Conservation (phyloP, 1,140 invertebrate species). For the Adelges cooleyi region DNA sequence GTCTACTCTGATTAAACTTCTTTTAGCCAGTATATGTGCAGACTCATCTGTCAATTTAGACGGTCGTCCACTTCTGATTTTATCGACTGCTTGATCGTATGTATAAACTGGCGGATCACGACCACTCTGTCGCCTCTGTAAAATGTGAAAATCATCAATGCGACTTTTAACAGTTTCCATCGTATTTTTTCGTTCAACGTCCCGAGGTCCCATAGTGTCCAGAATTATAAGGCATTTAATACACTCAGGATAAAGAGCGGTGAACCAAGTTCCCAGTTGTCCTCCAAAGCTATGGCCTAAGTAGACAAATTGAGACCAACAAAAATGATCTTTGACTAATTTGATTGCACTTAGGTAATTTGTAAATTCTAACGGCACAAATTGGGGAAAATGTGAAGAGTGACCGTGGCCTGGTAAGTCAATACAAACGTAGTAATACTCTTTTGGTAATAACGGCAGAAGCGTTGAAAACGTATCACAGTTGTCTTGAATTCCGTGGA, state of each 20-base stretch:
- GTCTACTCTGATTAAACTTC: conserved; percentile 46
- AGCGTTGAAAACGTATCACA: conserved; percentile 71
- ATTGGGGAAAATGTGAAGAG: conserved; percentile 61
- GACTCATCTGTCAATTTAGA: conserved; percentile 46
- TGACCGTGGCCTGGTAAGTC: conserved; percentile 72
- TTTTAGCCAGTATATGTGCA: conserved; percentile 54
- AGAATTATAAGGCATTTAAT: conserved; percentile 57
- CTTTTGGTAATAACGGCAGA: conserved; percentile 54
- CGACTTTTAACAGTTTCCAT: conserved; percentile 33
- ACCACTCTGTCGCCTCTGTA: conserved; percentile 33
- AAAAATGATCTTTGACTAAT: conserved; percentile 60
- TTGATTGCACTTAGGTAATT: conserved; percentile 54
- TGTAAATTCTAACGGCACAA: conserved; percentile 57
- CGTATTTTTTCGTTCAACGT: not conserved
- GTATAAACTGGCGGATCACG: conserved; percentile 37
- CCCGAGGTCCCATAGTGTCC: conserved; percentile 40
- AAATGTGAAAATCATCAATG: conserved; percentile 33
- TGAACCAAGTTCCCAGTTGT: conserved; percentile 63
- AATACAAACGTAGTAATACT: conserved; percentile 50
- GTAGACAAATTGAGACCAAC: conserved; percentile 62
- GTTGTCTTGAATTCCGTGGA: conserved; percentile 87
- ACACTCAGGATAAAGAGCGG: conserved; percentile 59
- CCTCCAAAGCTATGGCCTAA: conserved; percentile 72
- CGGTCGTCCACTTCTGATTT: conserved; percentile 53
- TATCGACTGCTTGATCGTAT: conserved; percentile 47